Base-by-base conservation (phyloP, 1,140 invertebrate genomes). In the Stegodyphus dumicola region DNA sequence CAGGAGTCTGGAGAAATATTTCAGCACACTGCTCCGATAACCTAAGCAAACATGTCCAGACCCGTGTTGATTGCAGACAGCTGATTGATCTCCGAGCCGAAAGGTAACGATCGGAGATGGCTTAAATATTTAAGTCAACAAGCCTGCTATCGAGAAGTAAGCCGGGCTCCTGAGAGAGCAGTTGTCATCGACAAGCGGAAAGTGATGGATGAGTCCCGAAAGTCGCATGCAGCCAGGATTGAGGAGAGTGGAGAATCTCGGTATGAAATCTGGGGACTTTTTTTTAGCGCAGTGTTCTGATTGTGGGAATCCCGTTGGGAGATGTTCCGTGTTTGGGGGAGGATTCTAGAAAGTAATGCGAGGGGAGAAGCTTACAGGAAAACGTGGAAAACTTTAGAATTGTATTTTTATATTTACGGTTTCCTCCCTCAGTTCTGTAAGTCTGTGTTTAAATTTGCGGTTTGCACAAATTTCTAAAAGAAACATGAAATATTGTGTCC, bases 81-180 rank as follows among this genome's bases (percentile, higher is more conserved):
- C 73, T 75, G 73, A 75, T 75, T 51, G 73, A 75, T 75, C 73
- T 75, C 56, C 56, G 54, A 11, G 18, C 73, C 52, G 33, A 60
- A 75, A 75, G 73, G 73, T 60, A 54, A 54, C 52, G 73, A 60
- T 60, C 52, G 48, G 33, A 75, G 54, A 75, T 51, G 54, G n/a
- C 54, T 54, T 75, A 75, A 75, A 75, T 75, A 60, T 75, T 75
- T 75, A 60, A 75, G 73, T 75, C 73, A 75, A 75, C 73, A 75
- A 60, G 17, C 18, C 18, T 18, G 53, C 18, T 75, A 75, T 75
- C 73, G 73, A 18, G 52, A 48, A 13, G 15, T 51, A 33, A 75
- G 52, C 56, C 52, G 54, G n/a, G 54, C 73, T 53, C 54, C 54
- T 60, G 18, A 33, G 52, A 33, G n/a, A 7, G 73, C 33, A 33